These are phyloP conservation scores for Seriola dumerili DNA, from an alignment of 2,113 vertebrate species.

Conservation along the genomic window DNA sequence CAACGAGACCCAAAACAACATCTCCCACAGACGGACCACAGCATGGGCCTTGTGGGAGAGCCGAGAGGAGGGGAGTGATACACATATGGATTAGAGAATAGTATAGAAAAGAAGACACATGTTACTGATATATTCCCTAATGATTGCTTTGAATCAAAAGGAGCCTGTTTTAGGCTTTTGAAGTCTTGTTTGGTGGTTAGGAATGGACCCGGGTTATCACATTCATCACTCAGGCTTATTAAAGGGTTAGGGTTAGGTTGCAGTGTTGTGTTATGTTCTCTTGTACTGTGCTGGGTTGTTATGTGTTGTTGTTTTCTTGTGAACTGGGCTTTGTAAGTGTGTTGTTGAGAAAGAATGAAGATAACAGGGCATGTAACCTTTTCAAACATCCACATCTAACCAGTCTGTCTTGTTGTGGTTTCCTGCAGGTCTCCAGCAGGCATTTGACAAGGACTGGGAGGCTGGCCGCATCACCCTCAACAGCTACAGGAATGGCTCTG, in stretches of 20 bases:
- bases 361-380: constrained; percentile 49
- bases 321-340: constrained; percentile 20
- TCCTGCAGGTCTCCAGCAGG: constrained; percentile 92
- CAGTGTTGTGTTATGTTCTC: constrained; percentile 51
- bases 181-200: constrained; percentile 66
- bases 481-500: constrained; percentile 95
- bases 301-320: constrained; percentile 31
- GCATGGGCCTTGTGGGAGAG: constrained; percentile 73
- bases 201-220: constrained; percentile 63
- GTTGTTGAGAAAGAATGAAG: constrained; percentile 29
- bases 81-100: constrained; percentile 74
- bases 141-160: constrained; percentile 71
- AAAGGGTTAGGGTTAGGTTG: constrained; percentile 57
- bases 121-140: constrained; percentile 77
- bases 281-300: constrained; percentile 38
- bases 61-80: constrained; percentile 54
- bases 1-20: constrained; percentile 83
- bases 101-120: constrained; percentile 70
- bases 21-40: constrained; percentile 83
- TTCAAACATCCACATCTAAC: constrained; percentile 54
- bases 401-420: constrained; percentile 51
- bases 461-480: constrained; percentile 91
- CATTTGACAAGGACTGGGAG: constrained; percentile 96
- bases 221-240: constrained; percentile 73
- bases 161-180: constrained; percentile 71